Evolutionary conservation across 1,140 invertebrate genomes (phyloP).

Genomic region (Stenopsyche tienmushanensis): DNA sequence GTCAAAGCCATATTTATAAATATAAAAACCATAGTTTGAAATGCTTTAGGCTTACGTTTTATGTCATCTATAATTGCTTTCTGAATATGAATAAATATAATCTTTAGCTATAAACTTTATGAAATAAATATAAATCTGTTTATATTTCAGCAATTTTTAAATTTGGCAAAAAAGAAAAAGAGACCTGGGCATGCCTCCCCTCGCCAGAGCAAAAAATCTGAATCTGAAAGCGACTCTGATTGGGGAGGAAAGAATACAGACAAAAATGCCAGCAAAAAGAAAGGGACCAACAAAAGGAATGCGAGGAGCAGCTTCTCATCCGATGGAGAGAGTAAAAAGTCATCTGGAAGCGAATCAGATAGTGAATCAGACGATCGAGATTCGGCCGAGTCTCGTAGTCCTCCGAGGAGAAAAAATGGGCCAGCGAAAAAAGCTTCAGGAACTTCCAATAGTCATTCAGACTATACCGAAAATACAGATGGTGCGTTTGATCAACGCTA

Average conservation of each 20-base stretch:
- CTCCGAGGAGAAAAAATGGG: constrained; percentile 11
- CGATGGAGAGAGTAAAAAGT: constrained; percentile 51
- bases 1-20: no score
- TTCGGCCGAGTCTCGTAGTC: constrained; percentile 8
- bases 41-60: no score
- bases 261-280: constrained; percentile 61
- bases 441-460: constrained; percentile 18
- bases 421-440: constrained; percentile 4
- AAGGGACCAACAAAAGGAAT: constrained; percentile 49
- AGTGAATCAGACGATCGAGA: constrained; percentile 44
- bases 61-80: no score
- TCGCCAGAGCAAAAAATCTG: constrained; percentile 47
- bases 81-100: no score
- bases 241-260: constrained; percentile 51
- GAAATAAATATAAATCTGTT: no score
- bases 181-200: constrained; percentile 46
- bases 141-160: constrained; percentile 84
- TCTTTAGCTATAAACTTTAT: no score
- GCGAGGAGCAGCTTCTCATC: constrained; percentile 55
- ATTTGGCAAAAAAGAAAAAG: constrained; percentile 84
- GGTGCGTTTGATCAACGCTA: neutral
- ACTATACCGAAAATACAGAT: constrained; percentile 19
- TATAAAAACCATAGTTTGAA: no score
- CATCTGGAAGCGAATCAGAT: constrained; percentile 44
- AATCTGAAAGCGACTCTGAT: constrained; percentile 58